These are phyloP conservation scores for Adela reaumurella DNA, from an alignment of 2,888 invertebrate genomes.

Conservation along the genomic window DNA sequence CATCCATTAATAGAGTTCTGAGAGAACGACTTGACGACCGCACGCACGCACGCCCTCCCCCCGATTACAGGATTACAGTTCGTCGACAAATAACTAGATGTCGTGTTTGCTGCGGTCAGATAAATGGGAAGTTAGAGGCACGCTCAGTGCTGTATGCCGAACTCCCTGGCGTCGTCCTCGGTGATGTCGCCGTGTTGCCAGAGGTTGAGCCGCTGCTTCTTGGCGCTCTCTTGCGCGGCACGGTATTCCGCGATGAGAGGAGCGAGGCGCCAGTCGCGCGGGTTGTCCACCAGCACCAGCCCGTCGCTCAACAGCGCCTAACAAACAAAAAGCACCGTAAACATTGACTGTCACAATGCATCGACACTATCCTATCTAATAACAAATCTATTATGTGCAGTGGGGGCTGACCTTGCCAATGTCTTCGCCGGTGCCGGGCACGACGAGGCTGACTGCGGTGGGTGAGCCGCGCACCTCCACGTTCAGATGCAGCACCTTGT, in stretches of 20 bases:
- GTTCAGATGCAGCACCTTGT: constrained; percentile 77
- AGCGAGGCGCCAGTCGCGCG: constrained; percentile 77
- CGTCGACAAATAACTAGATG: too few relatives aligned
- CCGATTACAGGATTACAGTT: too few relatives aligned
- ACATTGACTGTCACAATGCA: too few relatives aligned
- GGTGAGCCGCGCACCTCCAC: constrained; percentile 68
- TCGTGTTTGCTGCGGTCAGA: too few relatives aligned
- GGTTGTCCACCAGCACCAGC: constrained; percentile 72
- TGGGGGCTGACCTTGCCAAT: constrained; percentile 58
- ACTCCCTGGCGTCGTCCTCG: constrained; percentile 76
- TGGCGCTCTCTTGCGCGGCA: constrained; percentile 82
- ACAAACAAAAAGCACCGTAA: background rate
- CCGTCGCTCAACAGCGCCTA: constrained; percentile 85
- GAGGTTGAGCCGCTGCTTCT: constrained; percentile 80
- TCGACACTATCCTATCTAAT: too few relatives aligned
- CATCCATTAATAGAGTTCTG: too few relatives aligned
- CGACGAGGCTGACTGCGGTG: constrained; percentile 52
- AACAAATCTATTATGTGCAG: too few relatives aligned
- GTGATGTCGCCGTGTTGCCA: constrained; percentile 99
- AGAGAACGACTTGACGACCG: too few relatives aligned
- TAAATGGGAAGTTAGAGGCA: too few relatives aligned
- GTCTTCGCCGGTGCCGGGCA: constrained; percentile 43
- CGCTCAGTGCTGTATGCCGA: constrained; percentile 20
- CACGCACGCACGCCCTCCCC: too few relatives aligned
- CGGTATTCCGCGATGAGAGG: constrained; percentile 78